phyloP scores from a whole-genome alignment of 2,113 vertebrate species.

The Saiga tatarica region DNA sequence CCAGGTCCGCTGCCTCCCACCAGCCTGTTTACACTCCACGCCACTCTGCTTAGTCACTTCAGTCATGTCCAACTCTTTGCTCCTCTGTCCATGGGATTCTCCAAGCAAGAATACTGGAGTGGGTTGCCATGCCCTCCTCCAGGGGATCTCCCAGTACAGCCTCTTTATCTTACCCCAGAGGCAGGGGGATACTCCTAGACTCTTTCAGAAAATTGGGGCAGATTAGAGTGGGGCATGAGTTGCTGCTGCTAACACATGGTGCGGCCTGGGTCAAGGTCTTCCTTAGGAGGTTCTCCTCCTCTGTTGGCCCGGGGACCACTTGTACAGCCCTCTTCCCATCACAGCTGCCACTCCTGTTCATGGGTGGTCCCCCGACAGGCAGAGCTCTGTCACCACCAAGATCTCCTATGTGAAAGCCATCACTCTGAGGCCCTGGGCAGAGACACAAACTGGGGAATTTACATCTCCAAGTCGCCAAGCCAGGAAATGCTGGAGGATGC shows the following conservation, averaged over 20 bases:
- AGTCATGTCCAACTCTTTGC: background rate
- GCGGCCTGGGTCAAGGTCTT: background rate
- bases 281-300: background rate
- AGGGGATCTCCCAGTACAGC: background rate
- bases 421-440: background rate
- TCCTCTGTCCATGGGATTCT: background rate
- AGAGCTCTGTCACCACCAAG: background rate
- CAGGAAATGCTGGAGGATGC: background rate
- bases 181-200: rapidly evolving
- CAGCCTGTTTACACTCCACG: background rate
- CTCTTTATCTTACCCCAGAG: background rate
- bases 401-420: background rate
- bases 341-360: background rate
- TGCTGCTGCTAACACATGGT: rapidly evolving
- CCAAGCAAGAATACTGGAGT: background rate
- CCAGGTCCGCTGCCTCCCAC: background rate
- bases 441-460: background rate
- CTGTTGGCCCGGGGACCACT: background rate
- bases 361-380: rapidly evolving
- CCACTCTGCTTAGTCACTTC: background rate
- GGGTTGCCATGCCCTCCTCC: background rate
- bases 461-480: background rate
- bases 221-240: background rate
- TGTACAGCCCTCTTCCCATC: background rate
- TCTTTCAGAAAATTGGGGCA: background rate